phyloP scores from a whole-genome alignment of 2,113 vertebrate genomes.

The Struthidea cinerea region DNA sequence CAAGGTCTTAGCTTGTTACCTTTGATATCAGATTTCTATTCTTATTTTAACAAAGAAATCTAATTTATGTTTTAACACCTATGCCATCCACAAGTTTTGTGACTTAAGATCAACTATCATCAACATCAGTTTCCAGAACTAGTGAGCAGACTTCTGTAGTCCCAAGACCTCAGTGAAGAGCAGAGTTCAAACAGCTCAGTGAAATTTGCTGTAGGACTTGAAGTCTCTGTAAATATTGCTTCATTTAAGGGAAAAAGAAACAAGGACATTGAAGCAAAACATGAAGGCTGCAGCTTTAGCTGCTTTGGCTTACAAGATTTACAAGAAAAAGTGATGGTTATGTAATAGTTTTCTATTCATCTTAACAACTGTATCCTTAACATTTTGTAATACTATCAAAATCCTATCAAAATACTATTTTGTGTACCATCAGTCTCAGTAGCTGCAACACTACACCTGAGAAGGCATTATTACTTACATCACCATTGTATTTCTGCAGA shows the following conservation, averaged over 20 bases:
- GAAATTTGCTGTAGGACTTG: not conserved
- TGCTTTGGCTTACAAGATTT: not conserved
- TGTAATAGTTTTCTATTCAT: not conserved
- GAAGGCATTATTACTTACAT: not conserved
- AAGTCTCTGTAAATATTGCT: not conserved
- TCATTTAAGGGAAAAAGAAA: not conserved
- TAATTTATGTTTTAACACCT: not conserved
- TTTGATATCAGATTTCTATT: not conserved
- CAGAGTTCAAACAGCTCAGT: not conserved
- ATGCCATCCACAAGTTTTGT: not conserved
- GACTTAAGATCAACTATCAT: not conserved
- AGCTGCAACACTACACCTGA: not conserved
- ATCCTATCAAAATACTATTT: not conserved
- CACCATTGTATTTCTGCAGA: not conserved
- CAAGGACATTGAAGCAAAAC: not conserved
- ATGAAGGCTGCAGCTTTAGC: not conserved
- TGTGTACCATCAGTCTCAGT: not conserved
- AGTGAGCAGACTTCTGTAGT: not conserved
- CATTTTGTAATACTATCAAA: not conserved
- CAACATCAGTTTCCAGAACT: not conserved
- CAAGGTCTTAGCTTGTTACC: not conserved
- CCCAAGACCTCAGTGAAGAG: not conserved
- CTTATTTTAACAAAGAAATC: not conserved
- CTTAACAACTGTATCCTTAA: not conserved
- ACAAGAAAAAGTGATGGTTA: not conserved